Base-by-base conservation (phyloP, 2,113 vertebrate species). In the Salvelinus alpinus region DNA sequence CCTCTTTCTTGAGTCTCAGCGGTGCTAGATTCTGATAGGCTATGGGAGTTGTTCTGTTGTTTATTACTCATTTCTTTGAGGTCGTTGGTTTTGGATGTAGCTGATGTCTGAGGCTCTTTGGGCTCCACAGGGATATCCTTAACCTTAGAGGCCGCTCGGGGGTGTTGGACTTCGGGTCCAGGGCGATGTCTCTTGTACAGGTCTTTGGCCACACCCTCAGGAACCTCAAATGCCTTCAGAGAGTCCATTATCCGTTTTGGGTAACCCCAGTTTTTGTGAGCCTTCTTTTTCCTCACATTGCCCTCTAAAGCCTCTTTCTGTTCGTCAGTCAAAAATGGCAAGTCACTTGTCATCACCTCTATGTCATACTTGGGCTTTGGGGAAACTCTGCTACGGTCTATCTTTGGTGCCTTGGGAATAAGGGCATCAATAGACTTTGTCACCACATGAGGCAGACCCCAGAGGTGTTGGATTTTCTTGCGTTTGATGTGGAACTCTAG, bases 401-500 rank as follows among this genome's bases (percentile, higher is more conserved):
- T n/a, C 2, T 64, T n/a, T 8, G 60, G 60, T 24, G 24, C 60
- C 3, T 44, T 12, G 38, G 12, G 60, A 12, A 11, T 8, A 2
- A 57, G 24, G 5, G 38, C 38, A 12, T 44, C 38, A 44, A 44
- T 44, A 44, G 73, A 80, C 31, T 12, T 31, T 25, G 68, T 70
- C 22, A 72, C 69, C 8, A 13, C 47, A 22, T 34, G 34, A 66
- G 78, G 70, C 14, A 68, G 44, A 14, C 78, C 62, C 70, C 47
- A 73, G 2, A 67, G 9, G 2, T 71, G 77, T 4, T 79, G 81
- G 69, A 83, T 18, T 38, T 9, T 29, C 78, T 64, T 77, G 80
- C 29, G 31, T 22, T 9, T 31, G 6, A 78, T 18, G 18, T 84
- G 82, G 22, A 7, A 34, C 64, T 86, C 82, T n/a, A 84, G 69